Base-by-base conservation (phyloP, 2,797 vertebrate genomes). In the Falco naumanni region DNA sequence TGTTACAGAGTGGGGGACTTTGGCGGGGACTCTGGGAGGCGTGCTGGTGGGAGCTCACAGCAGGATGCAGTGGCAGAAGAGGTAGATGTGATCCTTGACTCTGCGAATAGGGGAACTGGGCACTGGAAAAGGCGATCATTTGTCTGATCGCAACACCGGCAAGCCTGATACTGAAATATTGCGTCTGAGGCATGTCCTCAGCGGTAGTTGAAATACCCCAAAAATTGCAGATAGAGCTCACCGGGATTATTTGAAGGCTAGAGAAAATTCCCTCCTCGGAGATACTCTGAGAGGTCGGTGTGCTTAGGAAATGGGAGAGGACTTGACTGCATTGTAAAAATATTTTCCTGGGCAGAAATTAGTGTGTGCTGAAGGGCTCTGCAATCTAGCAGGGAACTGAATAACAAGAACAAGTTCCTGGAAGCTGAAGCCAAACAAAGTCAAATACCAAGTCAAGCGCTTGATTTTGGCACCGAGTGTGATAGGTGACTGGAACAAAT, bases 401-500 rank as follows among this genome's bases (percentile, higher is more conserved):
- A 70, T 89, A 92, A 78, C 47, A 75, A 60, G 82, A 80, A 70
- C 54, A 48, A 82, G 90, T 85, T 93, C 90, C 82, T 94, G 90
- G 78, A 95, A 87, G 5, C 71, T 93, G 45, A 89, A 71, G 39
- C 25, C 54, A 87, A 95, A 87, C 47, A 66, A 94, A 90, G 19
- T 72, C 54, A 93, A 71, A 81, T 16, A 26, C 20, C 64, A 60
- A 37, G 6, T 77, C 68, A 90, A 71, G 57, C 4, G 10, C 29
- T 84, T 66, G 20, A 12, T 82, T 96, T 89, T 93, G 72, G 71
- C 93, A 47, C 61, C 13, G 31, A 66, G 56, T 65, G 47, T 10
- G 3, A 51, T 20, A 85, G 79, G 71, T 70, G 71, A 53, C 64
- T 87, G 95, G 89, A 96, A 91, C 53, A 74, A 60, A 89, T 89